A percentile compares a stretch with the other conserved stretches of the same genome.
Conservation (phyloP, 1,140 invertebrate species). For the Caenorhabditis briggsae region DNA sequence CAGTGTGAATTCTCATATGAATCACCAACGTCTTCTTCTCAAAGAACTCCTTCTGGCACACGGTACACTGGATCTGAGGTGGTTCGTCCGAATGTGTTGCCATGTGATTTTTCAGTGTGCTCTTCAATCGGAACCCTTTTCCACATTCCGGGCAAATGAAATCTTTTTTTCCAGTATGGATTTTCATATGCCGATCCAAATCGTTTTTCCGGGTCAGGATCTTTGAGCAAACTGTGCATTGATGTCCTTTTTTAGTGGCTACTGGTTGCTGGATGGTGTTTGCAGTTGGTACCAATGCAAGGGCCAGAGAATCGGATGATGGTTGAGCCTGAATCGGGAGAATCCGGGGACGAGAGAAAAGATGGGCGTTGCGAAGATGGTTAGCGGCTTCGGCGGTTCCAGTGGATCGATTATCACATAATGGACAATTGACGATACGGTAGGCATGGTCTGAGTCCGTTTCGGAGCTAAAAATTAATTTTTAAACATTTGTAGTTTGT, state of each 20-base stretch:
- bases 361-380: neutral
- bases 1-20: conserved; percentile 58
- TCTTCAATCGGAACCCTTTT: conserved; percentile 20
- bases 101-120: conserved; percentile 37
- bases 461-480: conserved; percentile 6
- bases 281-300: neutral
- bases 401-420: conserved; percentile 34
- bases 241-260: neutral
- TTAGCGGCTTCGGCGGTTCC: conserved; percentile 43
- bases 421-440: conserved; percentile 42
- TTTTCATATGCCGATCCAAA: conserved; percentile 29
- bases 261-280: neutral
- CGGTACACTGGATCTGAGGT: conserved; percentile 10
- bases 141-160: neutral
- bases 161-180: conserved; percentile 31
- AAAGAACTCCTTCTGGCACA: conserved; percentile 35
- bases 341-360: neutral
- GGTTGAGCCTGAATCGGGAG: neutral
- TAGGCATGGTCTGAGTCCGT: conserved; percentile 52
- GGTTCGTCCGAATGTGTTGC: conserved; percentile 4
- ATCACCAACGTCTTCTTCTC: conserved; percentile 39
- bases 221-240: neutral
- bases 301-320: neutral
- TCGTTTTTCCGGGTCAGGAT: conserved; percentile 33
- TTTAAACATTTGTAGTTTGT: no score